Evolutionary conservation across 1,140 invertebrate species (phyloP), one percentile per base, ranked within the genome.

Genomic region (Monochamus saltuarius): DNA sequence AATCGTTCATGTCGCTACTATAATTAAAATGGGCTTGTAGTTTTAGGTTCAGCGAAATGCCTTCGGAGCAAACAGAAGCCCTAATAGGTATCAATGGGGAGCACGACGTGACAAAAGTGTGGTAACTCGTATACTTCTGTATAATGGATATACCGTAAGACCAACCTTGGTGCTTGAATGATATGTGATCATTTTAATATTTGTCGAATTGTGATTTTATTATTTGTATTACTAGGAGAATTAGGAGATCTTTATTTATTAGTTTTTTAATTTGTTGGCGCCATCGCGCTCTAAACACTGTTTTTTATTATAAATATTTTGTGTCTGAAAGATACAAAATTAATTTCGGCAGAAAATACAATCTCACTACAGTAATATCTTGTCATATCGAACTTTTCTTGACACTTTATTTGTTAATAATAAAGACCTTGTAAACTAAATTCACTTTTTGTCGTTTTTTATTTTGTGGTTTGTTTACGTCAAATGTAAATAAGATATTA

Each of bases 51-150:
- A 79, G 81, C 56, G 86, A 87, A 69, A 77, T 84, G 43, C 86
- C 88, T 68, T 79, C 81, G 56, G 88, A 89, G 70, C 87, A 89
- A 78, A 86, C 87, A 40, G 87, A 89, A 76, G 88, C 87, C 59
- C 76, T 90, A 34, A 90, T 89, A 70, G 82, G 83, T 61, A 84
- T 84, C 56, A 82, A 82, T 72, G 79, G 73, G 16, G 82, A 84
- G 60, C 82, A 83, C 64, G 81, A 83, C 75, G 82, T 81, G 22
- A 6, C 22, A 29, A 29, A 29, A 29, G 22, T 29, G 22, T 29
- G 22, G 22, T 29, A 29, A 29, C 6, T 29, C 22, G 22, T 29
- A 29, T 29, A 29, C 22, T 6, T 29, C 22, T 29, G 22, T 14
- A 19, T 34, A 9, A 46, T 49, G 7, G 11, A 49, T 22, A 49